Base-by-base conservation (phyloP, 2,113 vertebrate genomes). In the Atractosteus spatula region DNA sequence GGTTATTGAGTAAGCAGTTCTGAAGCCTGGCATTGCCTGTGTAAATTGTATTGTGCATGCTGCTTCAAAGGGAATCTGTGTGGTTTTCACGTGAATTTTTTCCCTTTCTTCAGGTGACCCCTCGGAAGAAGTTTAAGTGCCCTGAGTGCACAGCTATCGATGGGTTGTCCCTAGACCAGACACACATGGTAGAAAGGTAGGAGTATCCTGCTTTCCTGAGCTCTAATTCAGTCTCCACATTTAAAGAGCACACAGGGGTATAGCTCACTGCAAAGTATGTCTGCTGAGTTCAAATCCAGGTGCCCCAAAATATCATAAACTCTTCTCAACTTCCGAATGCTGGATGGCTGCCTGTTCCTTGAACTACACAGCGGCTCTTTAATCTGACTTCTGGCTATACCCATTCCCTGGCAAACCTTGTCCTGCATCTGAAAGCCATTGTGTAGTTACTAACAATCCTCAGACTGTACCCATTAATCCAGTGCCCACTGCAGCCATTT, bases 51-150 rank as follows among this genome's bases (percentile, higher is more conserved):
- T 29, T 29, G 29, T 29, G 29, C 29, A 29, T 29, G 29, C 1
- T 29, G 29, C 29, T 29, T 29, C 29, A 29, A 29, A 29, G 29
- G 29, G 29, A 29, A 29, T 29, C 29, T 29, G 29, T 2, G 2
- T 29, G 29, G 29, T 29, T 29, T 29, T 29, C 29, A 29, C 29
- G 2, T 29, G 29, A 1, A 29, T 29, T 29, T 51, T 51, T 16
- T n/a, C 54, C n/a, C 61, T 62, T 47, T 47, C 45, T 80, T 78
- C 84, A 99, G 97, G 97, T 99, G 84, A 99, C 97, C 73, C 97
- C 97, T 8, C 92, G 97, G 42, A 99, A 99, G 86, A 99, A 99
- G 90, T 99, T 99, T 89, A 99, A 99, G 87, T 99, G 97, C 85
- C 97, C 97, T 10, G 97, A 99, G 89, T 99, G 97, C 80, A 99